Base-by-base conservation (phyloP, 2,888 invertebrate genomes). In the Tachina lurida region DNA sequence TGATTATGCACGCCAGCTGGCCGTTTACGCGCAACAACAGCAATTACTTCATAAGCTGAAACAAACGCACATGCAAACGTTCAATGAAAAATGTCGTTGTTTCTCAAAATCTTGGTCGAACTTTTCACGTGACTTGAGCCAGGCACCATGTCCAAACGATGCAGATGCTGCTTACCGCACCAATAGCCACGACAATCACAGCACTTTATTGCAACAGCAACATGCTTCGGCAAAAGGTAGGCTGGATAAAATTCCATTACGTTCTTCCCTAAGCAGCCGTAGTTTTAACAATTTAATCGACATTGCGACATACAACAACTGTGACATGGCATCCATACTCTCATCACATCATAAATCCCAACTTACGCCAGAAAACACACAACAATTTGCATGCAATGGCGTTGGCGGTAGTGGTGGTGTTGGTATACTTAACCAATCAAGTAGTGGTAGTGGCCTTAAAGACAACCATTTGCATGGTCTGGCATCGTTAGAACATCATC, bases 81-180 rank as follows among this genome's bases (percentile, higher is more conserved):
- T 90, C 71, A 89, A 90, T 85, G 91, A 92, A 73, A 90, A 91
- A 54, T 91, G 92, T 39, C 92, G 92, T 70, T 92, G 92, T 88
- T 92, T 93, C 78, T 92, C 92, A 9, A 92, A 93, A 84, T 93
- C 93, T n/a, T 87, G 93, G 87, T 90, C 92, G 85, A 92, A 91
- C 88, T 93, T 93, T 87, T 90, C 92, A 62, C 90, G 90, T 87
- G 91, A 90, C 88, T 89, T 90, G 54, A 84, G 87, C 85, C 89
- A 88, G 54, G 74, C 89, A 89, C 47, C 78, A 45, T 58, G 87
- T 70, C 52, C 89, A 87, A 82, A 86, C 84, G 63, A 82, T 81
- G 12, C 76, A 13, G 17, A 56, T 56, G 45, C 62, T 19, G 43
- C 39, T 31, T 80, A 73, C 73, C 71, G 54, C 56, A 60, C 31